phyloP scores from a whole-genome alignment of 2,113 vertebrate species.

The Perccottus glenii region DNA sequence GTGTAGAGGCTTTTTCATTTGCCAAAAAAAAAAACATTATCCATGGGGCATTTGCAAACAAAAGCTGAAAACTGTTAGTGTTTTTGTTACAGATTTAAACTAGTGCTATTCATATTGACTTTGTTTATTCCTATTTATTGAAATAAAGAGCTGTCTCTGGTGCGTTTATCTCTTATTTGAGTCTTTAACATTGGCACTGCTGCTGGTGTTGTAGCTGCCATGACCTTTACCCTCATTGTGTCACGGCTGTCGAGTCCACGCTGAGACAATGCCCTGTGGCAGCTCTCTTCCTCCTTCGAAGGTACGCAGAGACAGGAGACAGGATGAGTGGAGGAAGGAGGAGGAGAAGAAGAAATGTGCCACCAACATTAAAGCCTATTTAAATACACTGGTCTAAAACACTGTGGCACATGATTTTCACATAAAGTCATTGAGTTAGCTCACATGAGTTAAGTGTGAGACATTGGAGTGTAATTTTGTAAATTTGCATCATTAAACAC shows the following conservation, averaged over 20 bases:
- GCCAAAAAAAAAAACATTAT: conserved; percentile 14
- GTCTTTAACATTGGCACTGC: conserved; percentile 23
- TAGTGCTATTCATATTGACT: conserved; percentile 13
- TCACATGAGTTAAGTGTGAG: no score
- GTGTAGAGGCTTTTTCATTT: conserved; percentile 30
- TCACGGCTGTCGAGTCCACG: conserved; percentile 5
- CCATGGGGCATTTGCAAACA: conserved; percentile 23
- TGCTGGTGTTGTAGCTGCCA: conserved; percentile 23
- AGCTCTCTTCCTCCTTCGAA: background rate
- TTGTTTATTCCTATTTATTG: conserved; percentile 66
- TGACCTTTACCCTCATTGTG: conserved; percentile 61
- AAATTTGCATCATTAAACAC: no score
- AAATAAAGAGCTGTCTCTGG: conserved; percentile 64
- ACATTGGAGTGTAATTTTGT: no score
- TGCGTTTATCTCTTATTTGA: background rate
- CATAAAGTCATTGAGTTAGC: no score
- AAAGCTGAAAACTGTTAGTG: conserved; percentile 4
- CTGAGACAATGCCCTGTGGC: conserved; percentile 32
- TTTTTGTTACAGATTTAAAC: conserved; percentile 21
- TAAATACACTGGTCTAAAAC: background rate
- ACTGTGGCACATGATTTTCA: no score
- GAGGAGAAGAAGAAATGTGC: background rate
- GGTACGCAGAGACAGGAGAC: background rate
- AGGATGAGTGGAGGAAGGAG: conserved; percentile 5
- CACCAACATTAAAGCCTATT: background rate